Base-by-base conservation (phyloP, 2,888 invertebrate species). In the Drosophila eohydei region DNA sequence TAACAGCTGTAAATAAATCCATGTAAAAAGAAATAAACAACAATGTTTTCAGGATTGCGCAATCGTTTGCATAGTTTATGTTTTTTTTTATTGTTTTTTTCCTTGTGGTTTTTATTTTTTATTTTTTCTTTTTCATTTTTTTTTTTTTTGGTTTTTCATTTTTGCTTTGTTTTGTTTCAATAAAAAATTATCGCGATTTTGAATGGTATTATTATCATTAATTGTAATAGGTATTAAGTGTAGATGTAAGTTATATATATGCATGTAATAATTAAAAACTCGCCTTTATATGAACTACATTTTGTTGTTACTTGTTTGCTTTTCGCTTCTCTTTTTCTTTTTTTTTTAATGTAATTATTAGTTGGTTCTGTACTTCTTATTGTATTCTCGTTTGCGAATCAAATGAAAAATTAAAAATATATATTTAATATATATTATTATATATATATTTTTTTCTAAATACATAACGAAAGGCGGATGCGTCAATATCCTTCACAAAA, bases 401-500 rank as follows among this genome's bases (percentile, higher is more conserved):
- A 67, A 61, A 55, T 67, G 34, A 71, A 67, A 67, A 58, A 52
- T 60, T 43, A 55, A 63, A 63, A 16, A 51, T 34, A 51, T 51
- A 51, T 34, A 40, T 38, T 16, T 50, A 50, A 55, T 28, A 55
- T 40, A 55, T 54, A 40, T 46, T 44, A 26, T 26, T 34, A 71
- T 40, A 64, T 71, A 63, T 69, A 71, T 58, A 78, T 60, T 73
- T 78, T 71, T 71, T 60, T 44, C 68, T 75, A 80, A 80, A 83
- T 85, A 83, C 63, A 85, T 83, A 75, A 83, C 82, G 73, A 82
- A 73, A 82, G 82, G 78, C 78, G 71, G 48, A 38, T 58, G 50
- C 46, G 38, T 71, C 48, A 41, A 54, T 62, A 66, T 73, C 73
- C 69, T 66, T 78, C 65, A 77, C 77, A 76, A 43, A 57, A 59